phyloP scores from a whole-genome alignment of 1,140 invertebrate genomes.

The Berghia stephanieae region DNA sequence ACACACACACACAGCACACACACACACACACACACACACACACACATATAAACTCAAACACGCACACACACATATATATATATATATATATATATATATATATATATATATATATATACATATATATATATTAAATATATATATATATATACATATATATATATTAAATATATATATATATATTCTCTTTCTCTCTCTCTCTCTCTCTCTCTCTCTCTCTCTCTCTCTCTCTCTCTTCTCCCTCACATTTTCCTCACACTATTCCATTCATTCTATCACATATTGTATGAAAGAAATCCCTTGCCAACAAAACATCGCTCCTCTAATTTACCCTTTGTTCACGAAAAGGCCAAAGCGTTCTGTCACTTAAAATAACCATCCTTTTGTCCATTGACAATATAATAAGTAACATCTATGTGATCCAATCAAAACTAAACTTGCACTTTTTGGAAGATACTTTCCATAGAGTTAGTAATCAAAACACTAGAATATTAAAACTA shows the following conservation, averaged over 20 bases:
- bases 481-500: too few species aligned
- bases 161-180: background rate
- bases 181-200: too few species aligned
- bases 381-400: too few species aligned
- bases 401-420: too few species aligned
- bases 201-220: background rate
- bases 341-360: too few species aligned
- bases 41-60: constrained; percentile 24
- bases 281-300: too few species aligned
- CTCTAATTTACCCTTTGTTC: too few species aligned
- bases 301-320: too few species aligned
- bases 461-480: too few species aligned
- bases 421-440: too few species aligned
- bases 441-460: too few species aligned
- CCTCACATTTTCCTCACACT: background rate
- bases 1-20: background rate
- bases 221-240: background rate
- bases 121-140: background rate
- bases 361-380: too few species aligned
- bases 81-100: background rate
- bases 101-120: constrained; percentile 8
- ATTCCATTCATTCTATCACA: background rate
- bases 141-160: background rate
- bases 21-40: constrained; percentile 14
- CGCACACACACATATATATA: constrained; percentile 10